phyloP scores from a whole-genome alignment of 2,888 invertebrate species.

The Epiblema foenella region DNA sequence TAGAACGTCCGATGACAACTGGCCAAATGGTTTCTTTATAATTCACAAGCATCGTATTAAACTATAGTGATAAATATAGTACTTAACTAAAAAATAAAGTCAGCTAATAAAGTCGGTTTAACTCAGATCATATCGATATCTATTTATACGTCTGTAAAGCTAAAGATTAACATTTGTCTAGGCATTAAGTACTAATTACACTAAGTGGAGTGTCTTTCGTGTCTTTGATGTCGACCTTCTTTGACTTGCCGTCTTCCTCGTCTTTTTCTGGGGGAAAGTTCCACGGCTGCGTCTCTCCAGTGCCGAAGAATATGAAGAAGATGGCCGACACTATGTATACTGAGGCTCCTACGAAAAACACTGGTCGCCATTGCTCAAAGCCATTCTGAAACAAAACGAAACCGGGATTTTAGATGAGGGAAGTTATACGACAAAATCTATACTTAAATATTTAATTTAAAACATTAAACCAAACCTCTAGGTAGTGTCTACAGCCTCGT shows the following conservation, averaged over 20 bases:
- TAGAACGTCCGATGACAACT: background rate
- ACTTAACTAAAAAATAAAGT: constrained; percentile 8
- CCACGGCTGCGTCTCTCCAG: constrained; percentile 89
- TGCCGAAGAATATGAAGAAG: constrained; percentile 89
- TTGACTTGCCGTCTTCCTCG: constrained; percentile 50
- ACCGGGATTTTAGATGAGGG: background rate
- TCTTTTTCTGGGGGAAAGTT: constrained; percentile 76
- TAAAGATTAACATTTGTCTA: constrained; percentile 11
- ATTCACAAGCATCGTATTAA: background rate
- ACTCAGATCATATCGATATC: constrained; percentile 13
- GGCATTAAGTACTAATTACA: constrained; percentile 51
- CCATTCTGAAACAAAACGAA: constrained; percentile 85
- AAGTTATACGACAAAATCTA: background rate
- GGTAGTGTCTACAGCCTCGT: no score
- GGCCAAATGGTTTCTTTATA: constrained; percentile 8
- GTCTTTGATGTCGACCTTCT: constrained; percentile 62
- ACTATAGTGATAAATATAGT: background rate
- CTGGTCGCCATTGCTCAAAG: constrained; percentile 89
- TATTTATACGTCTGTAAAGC: constrained; percentile 7
- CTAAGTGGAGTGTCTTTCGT: constrained; percentile 70
- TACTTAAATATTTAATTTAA: no score
- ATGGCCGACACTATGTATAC: constrained; percentile 89
- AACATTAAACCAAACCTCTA: no score
- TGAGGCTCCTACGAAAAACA: constrained; percentile 89
- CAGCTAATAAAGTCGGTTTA: constrained; percentile 8